A percentile compares a stretch with the other conserved stretches of the same genome.
Evolutionary conservation across 2,113 vertebrate genomes (phyloP).

Genomic region (Tachysurus vachellii): DNA sequence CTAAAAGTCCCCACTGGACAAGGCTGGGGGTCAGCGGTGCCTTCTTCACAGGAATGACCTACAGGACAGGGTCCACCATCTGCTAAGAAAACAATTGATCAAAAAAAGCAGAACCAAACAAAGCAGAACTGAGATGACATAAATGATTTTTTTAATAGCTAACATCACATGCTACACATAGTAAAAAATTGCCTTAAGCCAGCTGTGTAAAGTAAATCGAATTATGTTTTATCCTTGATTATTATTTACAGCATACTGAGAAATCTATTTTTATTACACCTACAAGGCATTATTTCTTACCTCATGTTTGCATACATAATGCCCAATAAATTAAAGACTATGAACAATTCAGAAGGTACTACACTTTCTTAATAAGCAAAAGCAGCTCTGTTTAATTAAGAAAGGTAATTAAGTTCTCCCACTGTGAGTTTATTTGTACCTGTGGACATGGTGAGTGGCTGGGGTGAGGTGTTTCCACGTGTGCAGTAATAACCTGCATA

Average conservation of each 20-base stretch:
- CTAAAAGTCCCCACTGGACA: conserved; percentile 82
- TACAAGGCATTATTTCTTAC: background rate
- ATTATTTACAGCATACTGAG: background rate
- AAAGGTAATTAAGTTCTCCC: background rate
- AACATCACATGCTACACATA: background rate
- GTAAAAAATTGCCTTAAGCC: background rate
- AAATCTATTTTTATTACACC: background rate
- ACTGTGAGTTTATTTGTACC: conserved; percentile 60
- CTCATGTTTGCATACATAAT: background rate
- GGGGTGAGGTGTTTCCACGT: conserved; percentile 72
- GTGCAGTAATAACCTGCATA: conserved; percentile 82
- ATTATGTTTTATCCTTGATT: background rate
- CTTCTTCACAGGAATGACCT: conserved; percentile 80
- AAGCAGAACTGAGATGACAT: background rate
- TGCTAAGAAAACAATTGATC: conserved; percentile 63
- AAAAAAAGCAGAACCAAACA: background rate
- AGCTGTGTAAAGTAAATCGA: background rate
- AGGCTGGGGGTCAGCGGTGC: conserved; percentile 72
- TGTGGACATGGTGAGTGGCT: conserved; percentile 64
- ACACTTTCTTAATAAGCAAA: background rate
- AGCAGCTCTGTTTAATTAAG: background rate
- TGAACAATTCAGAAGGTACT: background rate
- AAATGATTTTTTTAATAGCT: background rate
- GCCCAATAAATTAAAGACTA: background rate
- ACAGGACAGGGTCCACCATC: conserved; percentile 80